Evolutionary conservation across 2,888 invertebrate genomes (phyloP).

Genomic region (Pammene fasciana): DNA sequence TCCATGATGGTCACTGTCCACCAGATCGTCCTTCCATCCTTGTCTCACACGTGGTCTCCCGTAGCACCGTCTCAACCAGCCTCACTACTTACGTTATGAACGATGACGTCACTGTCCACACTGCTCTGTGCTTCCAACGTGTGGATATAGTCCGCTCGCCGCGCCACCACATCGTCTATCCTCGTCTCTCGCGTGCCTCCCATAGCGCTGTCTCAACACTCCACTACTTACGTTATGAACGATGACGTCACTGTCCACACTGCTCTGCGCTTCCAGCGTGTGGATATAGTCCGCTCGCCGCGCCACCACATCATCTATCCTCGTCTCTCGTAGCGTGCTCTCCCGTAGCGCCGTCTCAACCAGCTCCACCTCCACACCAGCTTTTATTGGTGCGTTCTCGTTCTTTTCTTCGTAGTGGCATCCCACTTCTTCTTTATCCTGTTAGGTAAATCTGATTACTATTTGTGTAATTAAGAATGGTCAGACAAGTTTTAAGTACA

Average conservation of each 20-base stretch:
- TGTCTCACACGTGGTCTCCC: neutral
- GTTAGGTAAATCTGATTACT: slow-evolving; percentile 20
- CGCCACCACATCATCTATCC: slow-evolving; percentile 82
- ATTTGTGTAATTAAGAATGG: neutral
- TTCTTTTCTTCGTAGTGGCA: slow-evolving; percentile 80
- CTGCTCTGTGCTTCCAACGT: slow-evolving; percentile 80
- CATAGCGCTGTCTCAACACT: neutral
- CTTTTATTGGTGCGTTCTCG: slow-evolving; percentile 67
- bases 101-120: slow-evolving; percentile 85
- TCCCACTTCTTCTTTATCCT: slow-evolving; percentile 79
- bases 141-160: slow-evolving; percentile 74
- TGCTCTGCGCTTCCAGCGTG: slow-evolving; percentile 79
- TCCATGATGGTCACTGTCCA: no score
- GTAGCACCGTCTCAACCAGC: neutral
- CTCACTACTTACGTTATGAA: slow-evolving; percentile 85
- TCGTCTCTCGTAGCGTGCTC: slow-evolving; percentile 83
- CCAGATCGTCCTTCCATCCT: neutral
- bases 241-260: slow-evolving; percentile 84
- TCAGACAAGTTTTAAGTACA: neutral
- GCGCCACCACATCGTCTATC: slow-evolving; percentile 47
- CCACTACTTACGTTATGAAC: slow-evolving; percentile 86
- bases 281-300: slow-evolving; percentile 77
- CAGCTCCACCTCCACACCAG: slow-evolving; percentile 66
- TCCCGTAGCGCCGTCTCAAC: slow-evolving; percentile 60
- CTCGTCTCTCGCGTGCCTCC: neutral